Evolutionary conservation across 64 coral and sea anemone species (phyloP), one percentile per base, ranked within the genome.

Genomic region (Pachyseris speciosa): DNA sequence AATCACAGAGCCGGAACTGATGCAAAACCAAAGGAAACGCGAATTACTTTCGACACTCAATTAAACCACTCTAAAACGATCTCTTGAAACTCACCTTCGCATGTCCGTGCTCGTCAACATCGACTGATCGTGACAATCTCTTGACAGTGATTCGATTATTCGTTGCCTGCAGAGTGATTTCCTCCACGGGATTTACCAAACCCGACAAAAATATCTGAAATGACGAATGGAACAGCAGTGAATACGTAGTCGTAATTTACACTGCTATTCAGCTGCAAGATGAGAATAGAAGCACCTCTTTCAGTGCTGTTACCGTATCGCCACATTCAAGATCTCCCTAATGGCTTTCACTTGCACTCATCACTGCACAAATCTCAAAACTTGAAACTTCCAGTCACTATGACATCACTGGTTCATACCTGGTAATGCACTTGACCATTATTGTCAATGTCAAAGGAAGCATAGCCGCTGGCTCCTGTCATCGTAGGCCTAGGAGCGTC

Each of bases 381-480:
- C n/a, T n/a, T n/a, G n/a, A n/a, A n/a, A n/a, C n/a, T n/a, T n/a
- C n/a, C n/a, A n/a, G n/a, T n/a, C n/a, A n/a, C n/a, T n/a, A n/a
- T n/a, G n/a, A n/a, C n/a, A n/a, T n/a, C n/a, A n/a, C n/a, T n/a
- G n/a, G n/a, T n/a, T 42, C 48, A 64, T 84, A 94, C 94, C 68
- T 96, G 74, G 42, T 93, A 96, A n/a, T 65, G 29, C 33, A 96
- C 75, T 37, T 88, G 78, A 22, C 94, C 91, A 24, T 93, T 86
- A 20, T 79, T 25, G 15, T 69, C 43, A 61, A 96, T 50, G 17
- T 66, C 47, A 84, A 96, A 86, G 0, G 91, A 89, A 30, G 89
- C 78, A 58, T 96, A 96, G 59, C 94, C 94, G 79, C 94, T 96
- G 70, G 94, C 87, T n/a, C 94, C 94, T 48, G 94, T 96, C 37